phyloP scores from a whole-genome alignment of 2,888 invertebrate species.

The Mythimna albipuncta region DNA sequence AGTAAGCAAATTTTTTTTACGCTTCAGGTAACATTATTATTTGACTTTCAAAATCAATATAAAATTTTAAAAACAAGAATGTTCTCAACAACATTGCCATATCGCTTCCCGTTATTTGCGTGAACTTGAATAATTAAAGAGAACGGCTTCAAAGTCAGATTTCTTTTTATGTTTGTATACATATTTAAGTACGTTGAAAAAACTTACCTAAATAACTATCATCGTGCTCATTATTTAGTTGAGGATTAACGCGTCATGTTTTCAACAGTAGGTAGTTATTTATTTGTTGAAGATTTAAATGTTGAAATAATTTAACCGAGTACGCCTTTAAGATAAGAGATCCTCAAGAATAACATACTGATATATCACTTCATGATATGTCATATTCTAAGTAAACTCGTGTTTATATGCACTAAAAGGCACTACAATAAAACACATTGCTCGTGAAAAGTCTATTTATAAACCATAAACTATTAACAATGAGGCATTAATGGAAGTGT shows the following conservation, averaged over 20 bases:
- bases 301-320: conserved; percentile 35
- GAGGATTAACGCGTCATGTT: conserved; percentile 17
- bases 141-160: neutral
- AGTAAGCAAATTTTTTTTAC: conserved; percentile 4
- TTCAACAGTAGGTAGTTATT: conserved; percentile 18
- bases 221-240: conserved; percentile 28
- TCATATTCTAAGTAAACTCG: neutral
- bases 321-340: conserved; percentile 37
- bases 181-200: conserved; percentile 6
- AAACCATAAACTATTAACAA: conserved; percentile 5
- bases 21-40: conserved; percentile 34
- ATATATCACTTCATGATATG: conserved; percentile 12
- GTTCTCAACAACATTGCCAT: conserved; percentile 47
- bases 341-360: conserved; percentile 20
- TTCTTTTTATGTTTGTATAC: neutral
- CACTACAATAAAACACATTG: conserved; percentile 20
- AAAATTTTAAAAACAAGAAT: conserved; percentile 22
- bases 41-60: conserved; percentile 58
- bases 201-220: conserved; percentile 29
- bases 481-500: conserved; percentile 23
- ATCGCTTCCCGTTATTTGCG: conserved; percentile 24
- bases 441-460: conserved; percentile 15
- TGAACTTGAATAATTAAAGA: neutral
- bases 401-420: conserved; percentile 11
- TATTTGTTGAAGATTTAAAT: conserved; percentile 40